Percentiles rank a stretch among this genome's conserved stretches.
Conservation (phyloP, 2,113 vertebrate genomes). For the Zeus faber region DNA sequence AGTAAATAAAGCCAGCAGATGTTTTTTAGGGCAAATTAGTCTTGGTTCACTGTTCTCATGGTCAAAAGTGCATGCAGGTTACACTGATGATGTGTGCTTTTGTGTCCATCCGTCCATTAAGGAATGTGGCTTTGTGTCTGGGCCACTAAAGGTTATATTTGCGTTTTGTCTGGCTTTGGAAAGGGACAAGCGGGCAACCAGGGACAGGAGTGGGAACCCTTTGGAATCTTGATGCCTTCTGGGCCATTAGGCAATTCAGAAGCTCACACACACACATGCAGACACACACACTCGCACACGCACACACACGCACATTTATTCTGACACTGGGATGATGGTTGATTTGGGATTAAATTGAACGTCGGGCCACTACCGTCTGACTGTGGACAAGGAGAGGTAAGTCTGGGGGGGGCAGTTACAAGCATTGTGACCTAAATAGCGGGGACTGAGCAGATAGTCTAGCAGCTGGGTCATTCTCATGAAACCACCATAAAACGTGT, state of each 20-base stretch:
- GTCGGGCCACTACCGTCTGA: neutral
- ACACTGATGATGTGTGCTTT: constrained; percentile 14
- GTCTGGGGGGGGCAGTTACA: no score
- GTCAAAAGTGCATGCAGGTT: no score
- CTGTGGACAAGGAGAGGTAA: neutral
- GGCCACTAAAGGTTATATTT: constrained; percentile 66
- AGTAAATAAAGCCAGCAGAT: no score
- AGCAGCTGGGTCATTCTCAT: no score
- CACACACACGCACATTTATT: neutral
- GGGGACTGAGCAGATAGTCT: no score
- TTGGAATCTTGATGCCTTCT: constrained; percentile 45
- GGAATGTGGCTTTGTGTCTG: constrained; percentile 33
- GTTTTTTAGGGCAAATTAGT: no score
- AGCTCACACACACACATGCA: neutral
- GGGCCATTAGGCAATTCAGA: constrained; percentile 5
- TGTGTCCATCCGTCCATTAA: neutral
- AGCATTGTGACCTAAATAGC: no score
- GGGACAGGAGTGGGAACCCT: constrained; percentile 25
- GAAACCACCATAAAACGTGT: no score
- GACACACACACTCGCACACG: neutral
- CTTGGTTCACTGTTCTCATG: no score
- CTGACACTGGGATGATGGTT: neutral
- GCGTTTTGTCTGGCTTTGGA: constrained; percentile 54
- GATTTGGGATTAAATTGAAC: neutral
- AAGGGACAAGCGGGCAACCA: constrained; percentile 25